phyloP scores from a whole-genome alignment of 2,888 invertebrate genomes.

The Metellina segmentata region DNA sequence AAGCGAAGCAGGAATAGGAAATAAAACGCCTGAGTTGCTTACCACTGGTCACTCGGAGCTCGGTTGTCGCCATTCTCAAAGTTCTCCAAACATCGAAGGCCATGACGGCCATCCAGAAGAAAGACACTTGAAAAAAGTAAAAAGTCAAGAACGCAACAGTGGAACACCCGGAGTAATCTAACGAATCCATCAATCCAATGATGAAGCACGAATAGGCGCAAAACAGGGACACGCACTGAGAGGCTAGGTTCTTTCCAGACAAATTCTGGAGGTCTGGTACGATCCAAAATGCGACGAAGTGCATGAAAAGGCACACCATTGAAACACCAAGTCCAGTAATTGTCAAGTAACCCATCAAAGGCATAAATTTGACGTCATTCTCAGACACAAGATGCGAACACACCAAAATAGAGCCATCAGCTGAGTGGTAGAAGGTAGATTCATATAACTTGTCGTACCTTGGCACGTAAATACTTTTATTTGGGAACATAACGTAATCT shows the following conservation, averaged over 20 bases:
- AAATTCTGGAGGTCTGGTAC: conserved; percentile 83
- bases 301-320: conserved; percentile 82
- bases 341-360: conserved; percentile 82
- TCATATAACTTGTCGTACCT: conserved; percentile 68
- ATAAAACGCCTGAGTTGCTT: conserved; percentile 81
- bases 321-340: conserved; percentile 82
- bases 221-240: conserved; percentile 82
- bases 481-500: conserved; percentile 67
- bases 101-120: conserved; percentile 76
- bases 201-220: conserved; percentile 82
- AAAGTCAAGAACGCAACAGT: conserved; percentile 58
- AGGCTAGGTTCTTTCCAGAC: conserved; percentile 83
- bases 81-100: conserved; percentile 81
- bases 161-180: conserved; percentile 27
- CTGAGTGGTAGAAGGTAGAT: conserved; percentile 53
- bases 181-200: conserved; percentile 80
- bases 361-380: conserved; percentile 79
- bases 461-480: conserved; percentile 73
- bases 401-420: conserved; percentile 61
- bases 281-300: conserved; percentile 82
- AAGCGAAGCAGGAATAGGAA: conserved; percentile 82
- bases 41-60: conserved; percentile 82
- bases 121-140: conserved; percentile 73
- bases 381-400: conserved; percentile 66
- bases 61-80: conserved; percentile 82